Conservation (phyloP, 2,113 vertebrate genomes). For the Sterrhoptilus dennistouni region DNA sequence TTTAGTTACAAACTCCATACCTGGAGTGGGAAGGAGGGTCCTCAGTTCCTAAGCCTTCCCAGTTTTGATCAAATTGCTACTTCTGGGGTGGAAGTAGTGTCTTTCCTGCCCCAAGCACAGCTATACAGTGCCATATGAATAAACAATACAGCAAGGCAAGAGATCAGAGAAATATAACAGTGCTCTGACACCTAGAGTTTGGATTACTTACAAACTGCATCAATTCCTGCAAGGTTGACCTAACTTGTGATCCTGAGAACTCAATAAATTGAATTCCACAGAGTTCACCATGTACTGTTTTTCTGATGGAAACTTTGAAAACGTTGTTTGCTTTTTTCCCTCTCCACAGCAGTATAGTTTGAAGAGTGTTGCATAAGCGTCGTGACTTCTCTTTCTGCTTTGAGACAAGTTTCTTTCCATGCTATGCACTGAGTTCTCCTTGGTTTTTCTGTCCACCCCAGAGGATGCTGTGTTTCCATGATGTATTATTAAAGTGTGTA, state of each 20-base stretch:
- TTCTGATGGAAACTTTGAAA: slow-evolving; percentile 41
- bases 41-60: background rate
- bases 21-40: background rate
- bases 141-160: background rate
- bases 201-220: slow-evolving; percentile 3
- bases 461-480: slow-evolving; percentile 3
- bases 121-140: background rate
- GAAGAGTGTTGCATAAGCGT: background rate
- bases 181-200: background rate
- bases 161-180: background rate
- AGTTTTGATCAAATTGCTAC: background rate
- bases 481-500: slow-evolving; percentile 17
- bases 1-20: background rate
- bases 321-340: background rate
- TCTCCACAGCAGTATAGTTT: background rate
- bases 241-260: slow-evolving; percentile 23
- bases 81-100: background rate
- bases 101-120: background rate
- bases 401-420: background rate
- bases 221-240: slow-evolving; percentile 7
- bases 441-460: background rate
- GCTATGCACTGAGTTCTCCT: background rate
- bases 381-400: background rate
- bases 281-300: background rate
- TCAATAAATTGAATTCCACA: slow-evolving; percentile 21